phyloP scores from a whole-genome alignment of 2,888 invertebrate genomes.

The Magallana nippona region DNA sequence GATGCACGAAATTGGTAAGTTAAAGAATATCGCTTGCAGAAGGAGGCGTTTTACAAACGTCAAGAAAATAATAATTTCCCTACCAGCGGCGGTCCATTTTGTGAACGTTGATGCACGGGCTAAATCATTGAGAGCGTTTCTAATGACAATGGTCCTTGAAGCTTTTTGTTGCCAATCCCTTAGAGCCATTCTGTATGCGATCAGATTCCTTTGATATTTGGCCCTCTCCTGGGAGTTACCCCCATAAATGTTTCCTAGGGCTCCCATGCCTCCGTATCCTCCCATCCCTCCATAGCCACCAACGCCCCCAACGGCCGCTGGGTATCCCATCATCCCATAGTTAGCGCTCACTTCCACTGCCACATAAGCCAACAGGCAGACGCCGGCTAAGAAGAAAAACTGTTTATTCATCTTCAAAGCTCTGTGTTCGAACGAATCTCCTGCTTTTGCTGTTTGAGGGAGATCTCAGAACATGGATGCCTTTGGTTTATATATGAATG shows the following conservation, averaged over 20 bases:
- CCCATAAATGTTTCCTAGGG: not conserved
- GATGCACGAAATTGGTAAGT: too few relatives aligned
- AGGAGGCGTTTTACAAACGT: too few relatives aligned
- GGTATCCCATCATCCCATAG: not conserved
- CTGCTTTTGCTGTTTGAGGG: conserved; percentile 4
- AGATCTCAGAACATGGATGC: conserved; percentile 27
- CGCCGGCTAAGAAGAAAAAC: conserved; percentile 30
- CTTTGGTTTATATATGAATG: conserved; percentile 18
- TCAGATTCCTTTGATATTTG: conserved; percentile 11
- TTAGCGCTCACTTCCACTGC: conserved; percentile 25
- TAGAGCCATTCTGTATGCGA: conserved; percentile 11
- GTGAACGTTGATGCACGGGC: conserved; percentile 13
- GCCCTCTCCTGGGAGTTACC: not conserved
- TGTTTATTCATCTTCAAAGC: conserved; percentile 33
- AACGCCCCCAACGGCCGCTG: too few relatives aligned
- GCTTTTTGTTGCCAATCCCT: conserved; percentile 19
- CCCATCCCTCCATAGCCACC: not conserved
- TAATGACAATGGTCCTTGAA: not conserved
- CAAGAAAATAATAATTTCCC: not conserved
- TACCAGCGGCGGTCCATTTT: conserved; percentile 16
- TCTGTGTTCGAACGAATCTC: conserved; percentile 22
- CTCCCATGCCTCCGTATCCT: not conserved
- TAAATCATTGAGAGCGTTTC: conserved; percentile 22
- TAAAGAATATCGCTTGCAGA: too few relatives aligned
- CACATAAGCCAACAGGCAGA: conserved; percentile 30